These are phyloP conservation scores for Andrena cerasifolii DNA, from an alignment of 1,140 invertebrate species.

Conservation along the genomic window DNA sequence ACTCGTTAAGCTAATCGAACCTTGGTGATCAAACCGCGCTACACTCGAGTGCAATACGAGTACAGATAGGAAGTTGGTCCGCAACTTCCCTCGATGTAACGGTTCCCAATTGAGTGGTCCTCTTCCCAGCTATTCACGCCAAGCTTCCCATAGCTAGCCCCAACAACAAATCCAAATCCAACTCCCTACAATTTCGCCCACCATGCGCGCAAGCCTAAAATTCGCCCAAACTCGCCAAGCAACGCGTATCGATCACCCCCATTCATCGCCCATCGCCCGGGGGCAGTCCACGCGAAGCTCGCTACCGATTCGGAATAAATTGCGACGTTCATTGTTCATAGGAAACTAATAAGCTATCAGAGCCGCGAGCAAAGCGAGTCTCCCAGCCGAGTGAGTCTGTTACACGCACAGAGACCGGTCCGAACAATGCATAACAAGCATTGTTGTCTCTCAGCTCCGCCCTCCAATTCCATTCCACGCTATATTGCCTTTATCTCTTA, in stretches of 20 bases:
- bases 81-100: too few relatives aligned
- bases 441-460: slow-evolving; percentile 75
- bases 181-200: too few relatives aligned
- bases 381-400: slow-evolving; percentile 13
- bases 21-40: too few relatives aligned
- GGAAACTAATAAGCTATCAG: slow-evolving; percentile 54
- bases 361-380: background rate
- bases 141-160: too few relatives aligned
- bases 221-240: background rate
- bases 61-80: too few relatives aligned
- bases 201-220: too few relatives aligned
- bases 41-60: too few relatives aligned
- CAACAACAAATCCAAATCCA: too few relatives aligned
- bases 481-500: slow-evolving; percentile 73
- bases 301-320: slow-evolving; percentile 42
- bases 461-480: slow-evolving; percentile 69
- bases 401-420: slow-evolving; percentile 27
- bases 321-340: slow-evolving; percentile 50
- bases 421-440: slow-evolving; percentile 77
- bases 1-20: too few relatives aligned
- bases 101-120: too few relatives aligned
- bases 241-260: too few relatives aligned
- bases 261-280: background rate
- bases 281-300: background rate
- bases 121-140: too few relatives aligned